phyloP scores from a whole-genome alignment of 2,113 vertebrate genomes.

The Fulmarus glacialis region DNA sequence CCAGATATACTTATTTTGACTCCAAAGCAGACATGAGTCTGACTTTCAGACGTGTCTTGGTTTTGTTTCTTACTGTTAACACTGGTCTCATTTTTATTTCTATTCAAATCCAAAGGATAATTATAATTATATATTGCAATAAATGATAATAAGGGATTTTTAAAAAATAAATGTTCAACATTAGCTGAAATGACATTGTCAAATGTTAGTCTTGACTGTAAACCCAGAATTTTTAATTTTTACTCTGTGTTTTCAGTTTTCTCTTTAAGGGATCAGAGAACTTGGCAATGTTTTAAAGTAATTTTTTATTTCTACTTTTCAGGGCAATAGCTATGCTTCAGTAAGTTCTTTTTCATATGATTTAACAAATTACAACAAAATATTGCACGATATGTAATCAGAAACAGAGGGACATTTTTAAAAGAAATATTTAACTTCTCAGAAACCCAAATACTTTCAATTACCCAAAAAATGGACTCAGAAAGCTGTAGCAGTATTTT shows the following conservation, averaged over 20 bases:
- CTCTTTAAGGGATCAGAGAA: neutral
- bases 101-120: neutral
- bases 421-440: neutral
- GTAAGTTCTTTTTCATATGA: neutral
- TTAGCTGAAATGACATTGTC: neutral
- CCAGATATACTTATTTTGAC: neutral
- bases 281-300: neutral
- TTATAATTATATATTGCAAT: neutral
- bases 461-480: neutral
- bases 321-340: neutral
- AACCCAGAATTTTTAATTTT: neutral
- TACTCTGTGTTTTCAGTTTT: neutral
- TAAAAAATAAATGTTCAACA: neutral
- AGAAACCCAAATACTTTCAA: neutral
- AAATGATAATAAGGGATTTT: neutral
- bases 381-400: neutral
- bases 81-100: neutral
- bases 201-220: neutral
- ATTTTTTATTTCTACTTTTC: neutral
- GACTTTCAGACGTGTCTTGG: neutral
- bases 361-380: conserved; percentile 2
- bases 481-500: neutral
- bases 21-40: neutral
- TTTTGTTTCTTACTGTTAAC: neutral
- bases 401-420: neutral